phyloP scores from a whole-genome alignment of 2,113 vertebrate species.

The Carassius gibelio region DNA sequence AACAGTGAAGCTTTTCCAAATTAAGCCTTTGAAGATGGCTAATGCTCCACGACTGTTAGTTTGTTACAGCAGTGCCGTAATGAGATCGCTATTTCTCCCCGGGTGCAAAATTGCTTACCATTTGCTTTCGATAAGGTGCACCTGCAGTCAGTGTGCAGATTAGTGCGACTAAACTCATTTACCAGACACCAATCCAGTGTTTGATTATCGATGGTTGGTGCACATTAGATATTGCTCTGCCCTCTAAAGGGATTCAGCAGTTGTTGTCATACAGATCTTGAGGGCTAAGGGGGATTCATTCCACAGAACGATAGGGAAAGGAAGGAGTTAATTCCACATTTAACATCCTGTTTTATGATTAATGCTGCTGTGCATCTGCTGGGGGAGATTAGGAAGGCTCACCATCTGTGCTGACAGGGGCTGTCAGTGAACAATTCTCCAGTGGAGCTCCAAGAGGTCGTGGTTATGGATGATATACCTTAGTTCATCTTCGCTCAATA shows the following conservation, averaged over 20 bases:
- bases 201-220: slow-evolving; percentile 1
- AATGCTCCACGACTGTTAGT: slow-evolving; percentile 22
- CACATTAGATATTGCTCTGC: not conserved
- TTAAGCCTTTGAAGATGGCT: slow-evolving; percentile 29
- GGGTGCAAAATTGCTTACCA: slow-evolving; percentile 1
- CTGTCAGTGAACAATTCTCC: slow-evolving; percentile 34
- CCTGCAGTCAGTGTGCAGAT: slow-evolving; percentile 8
- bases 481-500: slow-evolving; percentile 16
- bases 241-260: not conserved
- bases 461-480: slow-evolving; percentile 4
- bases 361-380: slow-evolving; percentile 73
- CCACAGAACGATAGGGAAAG: not conserved
- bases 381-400: slow-evolving; percentile 60
- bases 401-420: slow-evolving; percentile 67
- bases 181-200: not conserved
- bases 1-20: slow-evolving; percentile 23
- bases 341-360: slow-evolving; percentile 68
- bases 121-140: not conserved
- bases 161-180: slow-evolving; percentile 19
- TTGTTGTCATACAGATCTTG: not conserved
- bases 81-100: slow-evolving; percentile 25
- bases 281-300: not conserved
- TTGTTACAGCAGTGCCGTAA: slow-evolving; percentile 7
- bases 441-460: slow-evolving; percentile 26
- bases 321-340: slow-evolving; percentile 66